phyloP scores from a whole-genome alignment of 1,140 invertebrate species.

The Drosophila willistoni region DNA sequence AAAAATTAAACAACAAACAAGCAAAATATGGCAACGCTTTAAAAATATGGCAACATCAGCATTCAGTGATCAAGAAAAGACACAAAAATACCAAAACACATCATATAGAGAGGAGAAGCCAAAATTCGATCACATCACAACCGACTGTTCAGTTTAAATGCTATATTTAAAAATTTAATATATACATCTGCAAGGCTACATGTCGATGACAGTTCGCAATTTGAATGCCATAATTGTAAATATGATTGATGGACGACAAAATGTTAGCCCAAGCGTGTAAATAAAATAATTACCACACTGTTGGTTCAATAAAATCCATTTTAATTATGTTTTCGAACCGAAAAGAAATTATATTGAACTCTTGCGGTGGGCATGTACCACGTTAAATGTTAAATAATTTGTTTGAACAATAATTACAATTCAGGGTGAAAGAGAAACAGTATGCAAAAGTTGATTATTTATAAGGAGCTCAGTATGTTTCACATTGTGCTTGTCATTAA shows the following conservation, averaged over 20 bases:
- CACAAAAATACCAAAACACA: not conserved
- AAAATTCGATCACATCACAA: not conserved
- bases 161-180: conserved; percentile 21
- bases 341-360: not conserved
- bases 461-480: not conserved
- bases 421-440: not conserved
- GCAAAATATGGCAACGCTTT: not conserved
- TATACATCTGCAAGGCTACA: conserved; percentile 3
- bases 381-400: conserved; percentile 6
- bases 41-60: conserved; percentile 11
- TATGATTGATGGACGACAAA: conserved; percentile 56
- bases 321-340: conserved; percentile 31
- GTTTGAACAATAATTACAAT: conserved; percentile 12
- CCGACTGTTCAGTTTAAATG: not conserved
- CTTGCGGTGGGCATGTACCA: not conserved
- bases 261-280: conserved; percentile 33
- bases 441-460: not conserved
- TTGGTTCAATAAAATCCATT: conserved; percentile 44
- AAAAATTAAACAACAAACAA: conserved; percentile 2
- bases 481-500: too few relatives aligned
- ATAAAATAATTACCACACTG: conserved; percentile 45
- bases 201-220: conserved; percentile 29
- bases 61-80: not conserved
- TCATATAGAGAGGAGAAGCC: not conserved
- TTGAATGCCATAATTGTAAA: conserved; percentile 32